Percentiles rank a stretch among this genome's conserved stretches.
phyloP scores from a whole-genome alignment of 2,113 vertebrate genomes.

The Thamnaconus septentrionalis region DNA sequence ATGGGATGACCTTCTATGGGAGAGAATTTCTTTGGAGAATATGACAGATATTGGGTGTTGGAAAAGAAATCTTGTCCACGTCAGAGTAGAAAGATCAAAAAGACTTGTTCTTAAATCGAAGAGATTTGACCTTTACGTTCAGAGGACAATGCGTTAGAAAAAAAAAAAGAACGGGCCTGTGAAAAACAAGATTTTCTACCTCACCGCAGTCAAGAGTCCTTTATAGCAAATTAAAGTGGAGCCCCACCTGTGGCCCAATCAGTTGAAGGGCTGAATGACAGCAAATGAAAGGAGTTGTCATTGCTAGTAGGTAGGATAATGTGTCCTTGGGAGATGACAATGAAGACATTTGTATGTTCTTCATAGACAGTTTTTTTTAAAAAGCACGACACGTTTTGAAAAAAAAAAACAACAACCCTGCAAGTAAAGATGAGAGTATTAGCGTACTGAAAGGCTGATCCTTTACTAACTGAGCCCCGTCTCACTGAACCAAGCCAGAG shows the following conservation, averaged over 20 bases:
- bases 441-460: constrained; percentile 4
- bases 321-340: no score
- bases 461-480: constrained; percentile 37
- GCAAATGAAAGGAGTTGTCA: no score
- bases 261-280: background rate
- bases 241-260: background rate
- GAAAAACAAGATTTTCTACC: constrained; percentile 8
- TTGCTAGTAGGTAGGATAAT: no score
- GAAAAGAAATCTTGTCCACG: no score
- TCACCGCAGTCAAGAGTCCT: constrained; percentile 24
- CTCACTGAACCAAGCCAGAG: constrained; percentile 25
- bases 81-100: no score
- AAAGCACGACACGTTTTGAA: no score
- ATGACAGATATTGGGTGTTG: no score
- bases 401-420: constrained; percentile 3
- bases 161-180: background rate
- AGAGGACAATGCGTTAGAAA: background rate
- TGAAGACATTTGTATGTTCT: no score
- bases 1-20: no score
- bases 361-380: background rate
- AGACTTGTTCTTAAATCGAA: no score
- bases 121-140: constrained; percentile 25
- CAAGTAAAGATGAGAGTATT: constrained; percentile 44
- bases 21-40: no score
- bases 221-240: constrained; percentile 12